phyloP scores from a whole-genome alignment of 2,113 vertebrate genomes.

The Misgurnus anguillicaudatus region DNA sequence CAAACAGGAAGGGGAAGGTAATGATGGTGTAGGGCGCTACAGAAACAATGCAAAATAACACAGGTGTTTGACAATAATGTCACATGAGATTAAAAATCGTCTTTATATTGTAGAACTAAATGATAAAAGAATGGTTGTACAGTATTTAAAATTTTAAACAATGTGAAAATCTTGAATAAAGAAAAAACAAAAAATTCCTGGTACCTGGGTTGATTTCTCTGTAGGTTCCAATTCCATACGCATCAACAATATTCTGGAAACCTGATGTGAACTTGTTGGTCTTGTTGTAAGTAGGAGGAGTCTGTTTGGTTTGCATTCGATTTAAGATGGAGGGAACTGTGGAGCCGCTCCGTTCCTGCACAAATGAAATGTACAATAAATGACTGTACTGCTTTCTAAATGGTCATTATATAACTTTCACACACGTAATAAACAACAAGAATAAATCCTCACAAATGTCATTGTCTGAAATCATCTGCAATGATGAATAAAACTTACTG shows the following conservation, averaged over 20 bases:
- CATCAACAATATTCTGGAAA: conserved; percentile 96
- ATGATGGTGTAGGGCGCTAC: conserved; percentile 95
- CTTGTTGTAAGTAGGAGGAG: conserved; percentile 95
- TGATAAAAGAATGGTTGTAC: neutral
- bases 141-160: too few relatives aligned
- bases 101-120: neutral
- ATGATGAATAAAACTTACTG: conserved; percentile 74
- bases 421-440: too few relatives aligned
- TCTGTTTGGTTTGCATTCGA: conserved; percentile 84
- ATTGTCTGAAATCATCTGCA: neutral
- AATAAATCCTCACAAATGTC: neutral
- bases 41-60: conserved; percentile 16
- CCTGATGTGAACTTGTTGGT: conserved; percentile 97
- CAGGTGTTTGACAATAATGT: neutral
- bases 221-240: conserved; percentile 93
- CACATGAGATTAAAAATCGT: neutral
- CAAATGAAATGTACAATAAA: neutral
- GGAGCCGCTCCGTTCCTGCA: conserved; percentile 90
- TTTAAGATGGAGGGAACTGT: conserved; percentile 91
- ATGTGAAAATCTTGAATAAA: neutral
- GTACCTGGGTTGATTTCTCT: conserved; percentile 94
- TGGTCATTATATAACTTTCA: too few relatives aligned
- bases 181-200: too few relatives aligned
- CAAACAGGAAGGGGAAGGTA: conserved; percentile 97
- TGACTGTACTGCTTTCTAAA: too few relatives aligned